phyloP scores from a whole-genome alignment of 2,797 vertebrate species.

The Sus cebifrons region DNA sequence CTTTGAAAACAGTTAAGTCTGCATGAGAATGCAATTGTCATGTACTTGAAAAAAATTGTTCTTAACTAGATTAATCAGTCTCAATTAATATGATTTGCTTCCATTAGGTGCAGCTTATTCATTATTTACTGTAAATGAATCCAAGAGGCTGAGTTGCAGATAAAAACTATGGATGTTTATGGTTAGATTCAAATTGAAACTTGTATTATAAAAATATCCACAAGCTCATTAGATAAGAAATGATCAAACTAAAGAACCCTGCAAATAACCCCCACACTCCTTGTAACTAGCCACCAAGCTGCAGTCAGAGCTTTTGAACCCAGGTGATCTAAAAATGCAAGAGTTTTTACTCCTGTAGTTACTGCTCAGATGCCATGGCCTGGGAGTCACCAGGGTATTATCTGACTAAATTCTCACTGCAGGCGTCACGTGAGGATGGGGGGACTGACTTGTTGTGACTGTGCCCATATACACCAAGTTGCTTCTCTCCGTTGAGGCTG shows the following conservation, averaged over 20 bases:
- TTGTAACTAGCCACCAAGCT: background rate
- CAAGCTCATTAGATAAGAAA: background rate
- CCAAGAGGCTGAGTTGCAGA: background rate
- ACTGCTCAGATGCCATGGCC: background rate
- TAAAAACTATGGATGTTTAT: background rate
- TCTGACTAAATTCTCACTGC: no score
- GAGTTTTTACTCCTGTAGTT: background rate
- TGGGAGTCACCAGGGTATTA: background rate
- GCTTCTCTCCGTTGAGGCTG: background rate
- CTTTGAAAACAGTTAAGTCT: background rate
- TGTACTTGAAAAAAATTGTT: background rate
- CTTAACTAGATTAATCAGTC: background rate
- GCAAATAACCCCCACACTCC: background rate
- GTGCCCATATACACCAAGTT: background rate
- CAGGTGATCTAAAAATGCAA: background rate
- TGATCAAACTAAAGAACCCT: background rate
- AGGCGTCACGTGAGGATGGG: accelerated
- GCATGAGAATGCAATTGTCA: background rate
- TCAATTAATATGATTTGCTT: background rate
- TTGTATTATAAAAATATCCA: background rate
- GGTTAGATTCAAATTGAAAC: background rate
- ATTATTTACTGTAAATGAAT: no score
- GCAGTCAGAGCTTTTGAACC: background rate
- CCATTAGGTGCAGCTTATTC: background rate
- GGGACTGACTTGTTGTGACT: background rate